Base-by-base conservation (phyloP, 2,797 vertebrate genomes). In the Liasis olivaceus region DNA sequence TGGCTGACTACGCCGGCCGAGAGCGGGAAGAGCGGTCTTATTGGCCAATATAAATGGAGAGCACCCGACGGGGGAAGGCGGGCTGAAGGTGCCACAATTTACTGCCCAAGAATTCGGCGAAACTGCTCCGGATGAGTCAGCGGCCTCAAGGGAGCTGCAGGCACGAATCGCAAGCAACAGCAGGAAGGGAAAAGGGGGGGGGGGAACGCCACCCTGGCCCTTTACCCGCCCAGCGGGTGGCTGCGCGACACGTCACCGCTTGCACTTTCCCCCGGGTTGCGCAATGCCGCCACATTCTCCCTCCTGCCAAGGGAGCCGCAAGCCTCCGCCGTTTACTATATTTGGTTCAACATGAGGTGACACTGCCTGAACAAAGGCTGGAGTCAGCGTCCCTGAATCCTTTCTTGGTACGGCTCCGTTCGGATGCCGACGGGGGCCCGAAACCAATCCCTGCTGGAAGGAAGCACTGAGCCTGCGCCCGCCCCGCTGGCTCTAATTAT, bases 331-430 rank as follows among this genome's bases (percentile, higher is more conserved):
- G 86, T 91, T 95, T 69, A 93, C 96, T 97, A 96, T 95, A 96
- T 96, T 96, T 96, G 97, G 96, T 94, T 91, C 95, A 94, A 64
- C 94, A 91, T 62, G 62, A 84, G 90, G 95, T 92, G 47, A 86
- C 90, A 69, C 13, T 47, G 54, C 96, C 93, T 96, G 95, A 97
- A 97, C 97, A 96, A 97, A 97, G 96, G 92, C 92, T 85, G 92
- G 95, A 96, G 97, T 96, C 96, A 95, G 96, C 95, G 93, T 47
- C 85, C 7, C 90, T 4, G 94, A 95, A 96, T 95, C 95, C 98
- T 97, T 98, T 97, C 97, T 97, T 96, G 98, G 98, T 96, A 24
- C 90, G 90, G 90, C 60, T 64, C 72, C 60, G 91, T n/a, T 69
- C 63, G 54, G 60, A 62, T 63, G 2, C 36, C 22, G 14, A 59